Percentiles rank a stretch among this genome's conserved stretches.
phyloP scores from a whole-genome alignment of 1,140 invertebrate genomes.

The Drosophila ficusphila region DNA sequence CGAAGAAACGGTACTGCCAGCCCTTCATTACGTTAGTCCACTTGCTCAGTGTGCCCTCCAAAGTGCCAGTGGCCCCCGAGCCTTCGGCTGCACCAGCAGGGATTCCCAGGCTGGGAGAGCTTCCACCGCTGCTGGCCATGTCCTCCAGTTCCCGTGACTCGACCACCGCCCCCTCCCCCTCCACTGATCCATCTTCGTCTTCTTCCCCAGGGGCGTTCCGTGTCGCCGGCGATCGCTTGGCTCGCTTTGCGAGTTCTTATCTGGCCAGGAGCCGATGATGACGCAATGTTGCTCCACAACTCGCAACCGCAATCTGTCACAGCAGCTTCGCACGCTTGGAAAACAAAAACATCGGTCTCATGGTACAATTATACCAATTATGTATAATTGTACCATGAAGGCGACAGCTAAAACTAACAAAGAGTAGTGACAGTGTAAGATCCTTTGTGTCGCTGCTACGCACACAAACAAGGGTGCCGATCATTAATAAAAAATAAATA shows the following conservation, averaged over 20 bases:
- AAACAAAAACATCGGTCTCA: too few species aligned
- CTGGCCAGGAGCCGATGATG: slow-evolving; percentile 24
- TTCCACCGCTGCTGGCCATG: slow-evolving; percentile 43
- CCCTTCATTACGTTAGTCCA: slow-evolving; percentile 99
- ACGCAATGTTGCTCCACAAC: slow-evolving; percentile 30
- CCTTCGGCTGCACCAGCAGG: too few species aligned
- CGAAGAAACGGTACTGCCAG: slow-evolving; percentile 99
- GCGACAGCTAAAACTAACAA: too few species aligned
- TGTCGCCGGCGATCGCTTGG: slow-evolving; percentile 1
- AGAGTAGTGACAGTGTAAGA: too few species aligned
- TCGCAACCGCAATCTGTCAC: slow-evolving; percentile 18
- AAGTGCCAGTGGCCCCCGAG: slow-evolving; percentile 84
- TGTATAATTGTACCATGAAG: too few species aligned
- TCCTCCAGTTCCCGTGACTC: slow-evolving; percentile 24
- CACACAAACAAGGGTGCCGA: too few species aligned
- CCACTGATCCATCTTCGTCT: slow-evolving; percentile 12
- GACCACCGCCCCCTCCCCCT: slow-evolving; percentile 21
- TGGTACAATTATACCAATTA: too few species aligned
- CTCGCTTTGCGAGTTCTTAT: neutral
- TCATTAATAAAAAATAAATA: too few species aligned
- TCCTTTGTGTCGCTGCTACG: too few species aligned
- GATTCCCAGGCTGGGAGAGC: slow-evolving; percentile 20
- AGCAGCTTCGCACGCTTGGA: slow-evolving; percentile 13
- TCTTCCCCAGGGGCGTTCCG: slow-evolving; percentile 18
- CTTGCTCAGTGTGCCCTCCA: slow-evolving; percentile 99